These are phyloP conservation scores for Maniola hyperantus DNA, from an alignment of 2,888 invertebrate species.

Conservation along the genomic window DNA sequence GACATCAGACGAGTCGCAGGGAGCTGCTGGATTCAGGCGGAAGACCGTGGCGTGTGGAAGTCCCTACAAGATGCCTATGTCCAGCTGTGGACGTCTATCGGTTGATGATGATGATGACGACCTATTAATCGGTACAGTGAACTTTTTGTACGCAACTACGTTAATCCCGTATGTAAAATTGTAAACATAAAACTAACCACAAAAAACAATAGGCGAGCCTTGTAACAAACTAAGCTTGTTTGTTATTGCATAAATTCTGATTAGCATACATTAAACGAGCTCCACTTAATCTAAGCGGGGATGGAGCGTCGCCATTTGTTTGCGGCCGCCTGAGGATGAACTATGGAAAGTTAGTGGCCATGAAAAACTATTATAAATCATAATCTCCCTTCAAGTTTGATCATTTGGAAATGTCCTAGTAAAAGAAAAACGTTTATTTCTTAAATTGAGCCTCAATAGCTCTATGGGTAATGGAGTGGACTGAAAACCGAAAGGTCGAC, in stretches of 20 bases:
- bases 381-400: not conserved
- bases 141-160: not conserved
- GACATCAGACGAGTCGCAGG: too few relatives aligned
- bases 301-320: slow-evolving; percentile 45
- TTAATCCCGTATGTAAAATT: not conserved
- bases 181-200: not conserved
- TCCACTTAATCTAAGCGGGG: slow-evolving; percentile 37
- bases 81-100: too few relatives aligned
- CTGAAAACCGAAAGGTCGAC: too few relatives aligned
- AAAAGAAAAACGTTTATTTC: too few relatives aligned
- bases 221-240: slow-evolving; percentile 35
- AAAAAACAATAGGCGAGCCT: slow-evolving; percentile 31
- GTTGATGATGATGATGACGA: not conserved
- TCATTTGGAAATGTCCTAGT: not conserved
- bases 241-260: slow-evolving; percentile 40
- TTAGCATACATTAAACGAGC: slow-evolving; percentile 45
- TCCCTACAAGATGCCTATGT: too few relatives aligned
- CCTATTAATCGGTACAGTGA: not conserved
- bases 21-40: too few relatives aligned
- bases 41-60: too few relatives aligned
- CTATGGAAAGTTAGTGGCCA: slow-evolving; percentile 50
- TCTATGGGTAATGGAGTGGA: too few relatives aligned
- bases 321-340: slow-evolving; percentile 36
- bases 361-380: slow-evolving; percentile 76
- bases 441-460: too few relatives aligned